These are phyloP conservation scores for Lindbergichthys nudifrons DNA, from an alignment of 2,797 vertebrate genomes.

Conservation along the genomic window DNA sequence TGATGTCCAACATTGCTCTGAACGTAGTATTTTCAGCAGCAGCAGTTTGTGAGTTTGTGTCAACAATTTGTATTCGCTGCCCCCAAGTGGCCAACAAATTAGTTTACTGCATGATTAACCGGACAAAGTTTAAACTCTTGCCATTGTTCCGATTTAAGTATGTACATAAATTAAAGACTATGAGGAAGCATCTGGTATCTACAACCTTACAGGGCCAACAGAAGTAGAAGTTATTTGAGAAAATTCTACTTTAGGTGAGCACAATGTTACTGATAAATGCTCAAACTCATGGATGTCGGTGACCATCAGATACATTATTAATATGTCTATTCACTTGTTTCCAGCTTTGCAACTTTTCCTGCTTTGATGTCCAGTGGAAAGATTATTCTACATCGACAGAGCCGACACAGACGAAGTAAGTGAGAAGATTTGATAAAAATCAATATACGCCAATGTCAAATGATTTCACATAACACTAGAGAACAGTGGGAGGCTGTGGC, in stretches of 20 bases:
- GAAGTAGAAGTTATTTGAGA: neutral
- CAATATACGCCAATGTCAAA: slow-evolving; percentile 34
- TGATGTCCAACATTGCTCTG: neutral
- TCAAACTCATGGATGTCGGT: neutral
- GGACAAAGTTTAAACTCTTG: too few species aligned
- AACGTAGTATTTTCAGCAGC: too few species aligned
- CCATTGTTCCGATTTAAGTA: too few species aligned
- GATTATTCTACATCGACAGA: slow-evolving; percentile 7
- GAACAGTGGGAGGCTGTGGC: neutral
- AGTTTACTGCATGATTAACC: neutral
- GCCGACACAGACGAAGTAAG: slow-evolving; percentile 24
- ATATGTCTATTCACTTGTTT: slow-evolving; percentile 14
- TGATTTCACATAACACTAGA: slow-evolving; percentile 12
- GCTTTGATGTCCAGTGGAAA: neutral
- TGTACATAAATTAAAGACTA: neutral
- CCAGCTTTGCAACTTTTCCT: neutral
- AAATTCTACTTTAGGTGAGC: neutral
- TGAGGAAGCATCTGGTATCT: slow-evolving; percentile 5
- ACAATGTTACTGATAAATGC: neutral
- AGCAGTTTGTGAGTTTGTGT: too few species aligned
- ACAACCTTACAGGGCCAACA: neutral
- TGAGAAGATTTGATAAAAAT: slow-evolving; percentile 48
- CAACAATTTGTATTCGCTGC: neutral
- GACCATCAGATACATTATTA: slow-evolving; percentile 10
- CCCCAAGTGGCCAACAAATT: too few species aligned